Evolutionary conservation across 2,113 vertebrate genomes (phyloP).

Genomic region (Cyrtonyx montezumae): DNA sequence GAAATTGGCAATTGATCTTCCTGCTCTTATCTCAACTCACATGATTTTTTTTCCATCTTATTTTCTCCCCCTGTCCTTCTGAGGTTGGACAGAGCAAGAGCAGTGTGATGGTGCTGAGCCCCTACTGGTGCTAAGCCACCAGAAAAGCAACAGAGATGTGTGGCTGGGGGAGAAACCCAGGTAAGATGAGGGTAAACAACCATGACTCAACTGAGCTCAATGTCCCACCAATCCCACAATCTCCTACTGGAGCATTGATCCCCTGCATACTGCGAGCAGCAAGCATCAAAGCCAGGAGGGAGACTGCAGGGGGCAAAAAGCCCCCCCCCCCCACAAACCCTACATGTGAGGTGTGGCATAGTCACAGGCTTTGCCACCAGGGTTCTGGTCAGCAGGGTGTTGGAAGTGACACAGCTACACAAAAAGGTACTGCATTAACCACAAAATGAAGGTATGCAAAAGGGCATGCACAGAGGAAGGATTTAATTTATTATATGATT

Average conservation of each 20-base stretch:
- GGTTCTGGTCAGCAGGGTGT: neutral
- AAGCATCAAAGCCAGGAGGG: too few species aligned
- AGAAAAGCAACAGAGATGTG: neutral
- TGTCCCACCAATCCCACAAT: neutral
- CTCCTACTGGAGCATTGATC: neutral
- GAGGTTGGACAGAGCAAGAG: neutral
- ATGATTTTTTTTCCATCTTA: too few species aligned
- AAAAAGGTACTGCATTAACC: neutral
- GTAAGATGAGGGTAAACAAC: neutral
- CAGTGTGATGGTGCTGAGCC: neutral
- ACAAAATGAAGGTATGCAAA: neutral
- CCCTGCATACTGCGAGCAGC: neutral
- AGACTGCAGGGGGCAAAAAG: neutral
- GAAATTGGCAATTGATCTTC: too few species aligned
- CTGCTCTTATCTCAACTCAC: too few species aligned
- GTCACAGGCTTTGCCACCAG: neutral
- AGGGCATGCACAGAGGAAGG: rapidly evolving
- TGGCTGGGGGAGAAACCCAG: neutral
- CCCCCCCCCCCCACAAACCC: neutral
- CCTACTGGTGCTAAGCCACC: neutral
- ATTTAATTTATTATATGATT: neutral
- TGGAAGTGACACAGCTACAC: too few species aligned
- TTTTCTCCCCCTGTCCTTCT: neutral
- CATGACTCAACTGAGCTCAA: neutral
- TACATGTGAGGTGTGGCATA: rapidly evolving